phyloP scores from a whole-genome alignment of 2,888 invertebrate genomes.

The Synergus gifuensis region DNA sequence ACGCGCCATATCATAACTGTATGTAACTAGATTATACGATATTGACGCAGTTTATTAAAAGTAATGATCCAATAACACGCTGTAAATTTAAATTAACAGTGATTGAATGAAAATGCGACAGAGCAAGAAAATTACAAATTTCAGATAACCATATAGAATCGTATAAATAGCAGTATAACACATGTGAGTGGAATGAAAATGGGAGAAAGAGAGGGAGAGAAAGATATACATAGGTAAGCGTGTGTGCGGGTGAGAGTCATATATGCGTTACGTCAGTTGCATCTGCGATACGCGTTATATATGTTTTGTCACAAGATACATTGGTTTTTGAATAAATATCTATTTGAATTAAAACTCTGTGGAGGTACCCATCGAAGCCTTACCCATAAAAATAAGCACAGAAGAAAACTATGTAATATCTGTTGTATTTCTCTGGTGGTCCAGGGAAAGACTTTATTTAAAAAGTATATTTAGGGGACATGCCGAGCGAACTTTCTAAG shows the following conservation, averaged over 20 bases:
- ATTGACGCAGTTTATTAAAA: slow-evolving; percentile 29
- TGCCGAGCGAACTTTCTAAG: no score
- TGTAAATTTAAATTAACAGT: slow-evolving; percentile 28
- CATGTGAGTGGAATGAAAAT: slow-evolving; percentile 49
- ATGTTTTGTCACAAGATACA: slow-evolving; percentile 75
- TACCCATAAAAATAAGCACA: not conserved
- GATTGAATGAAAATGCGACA: slow-evolving; percentile 22
- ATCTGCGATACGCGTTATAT: slow-evolving; percentile 68
- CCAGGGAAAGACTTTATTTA: no score
- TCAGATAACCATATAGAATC: slow-evolving; percentile 45
- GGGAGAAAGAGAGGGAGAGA: slow-evolving; percentile 47
- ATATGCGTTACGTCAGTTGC: slow-evolving; percentile 66
- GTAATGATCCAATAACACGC: slow-evolving; percentile 12
- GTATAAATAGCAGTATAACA: slow-evolving; percentile 54
- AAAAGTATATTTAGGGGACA: no score
- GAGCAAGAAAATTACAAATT: slow-evolving; percentile 41
- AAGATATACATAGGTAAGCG: slow-evolving; percentile 51
- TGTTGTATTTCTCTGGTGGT: no score
- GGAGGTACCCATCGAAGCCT: not conserved
- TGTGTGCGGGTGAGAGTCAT: slow-evolving; percentile 65
- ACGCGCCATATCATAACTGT: slow-evolving; percentile 47
- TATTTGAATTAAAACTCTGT: slow-evolving; percentile 66
- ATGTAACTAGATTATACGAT: slow-evolving; percentile 43
- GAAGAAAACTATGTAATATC: no score
- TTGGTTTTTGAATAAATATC: slow-evolving; percentile 76